These are phyloP conservation scores for Dicycla oo DNA, from an alignment of 2,888 invertebrate genomes.

Conservation along the genomic window DNA sequence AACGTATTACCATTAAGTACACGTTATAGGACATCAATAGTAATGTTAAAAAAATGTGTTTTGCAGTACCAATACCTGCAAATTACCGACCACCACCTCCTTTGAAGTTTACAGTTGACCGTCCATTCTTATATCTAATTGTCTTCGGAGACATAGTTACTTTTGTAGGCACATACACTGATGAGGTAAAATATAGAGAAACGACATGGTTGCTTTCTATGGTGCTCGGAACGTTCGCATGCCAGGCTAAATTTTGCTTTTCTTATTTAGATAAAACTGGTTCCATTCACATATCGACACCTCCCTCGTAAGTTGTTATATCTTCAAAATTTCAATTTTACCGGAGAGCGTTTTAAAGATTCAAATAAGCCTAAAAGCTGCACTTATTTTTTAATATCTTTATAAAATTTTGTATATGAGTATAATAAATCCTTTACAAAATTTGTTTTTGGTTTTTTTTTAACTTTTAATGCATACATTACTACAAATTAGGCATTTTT, in stretches of 20 bases:
- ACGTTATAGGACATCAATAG: neutral
- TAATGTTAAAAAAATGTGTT: neutral
- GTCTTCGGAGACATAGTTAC: conserved; percentile 69
- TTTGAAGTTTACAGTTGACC: conserved; percentile 53
- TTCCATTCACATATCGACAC: neutral
- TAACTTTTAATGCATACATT: no score
- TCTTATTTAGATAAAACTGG: conserved; percentile 1
- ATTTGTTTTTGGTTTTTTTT: no score
- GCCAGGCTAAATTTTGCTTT: conserved; percentile 3
- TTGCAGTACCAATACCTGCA: conserved; percentile 27
- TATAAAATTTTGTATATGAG: no score
- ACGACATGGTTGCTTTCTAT: conserved; percentile 8
- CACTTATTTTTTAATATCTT: no score
- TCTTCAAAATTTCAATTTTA: no score
- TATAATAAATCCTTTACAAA: no score
- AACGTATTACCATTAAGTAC: neutral
- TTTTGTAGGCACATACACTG: conserved; percentile 71
- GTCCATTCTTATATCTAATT: conserved; percentile 70
- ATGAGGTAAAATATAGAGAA: conserved; percentile 54
- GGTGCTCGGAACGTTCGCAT: neutral
- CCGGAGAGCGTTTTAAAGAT: no score
- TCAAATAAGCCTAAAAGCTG: no score
- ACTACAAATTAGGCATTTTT: no score
- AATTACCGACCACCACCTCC: conserved; percentile 17
- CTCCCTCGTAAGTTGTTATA: no score